These are phyloP conservation scores for Pasiphila rectangulata DNA, from an alignment of 2,888 invertebrate species.

Conservation along the genomic window DNA sequence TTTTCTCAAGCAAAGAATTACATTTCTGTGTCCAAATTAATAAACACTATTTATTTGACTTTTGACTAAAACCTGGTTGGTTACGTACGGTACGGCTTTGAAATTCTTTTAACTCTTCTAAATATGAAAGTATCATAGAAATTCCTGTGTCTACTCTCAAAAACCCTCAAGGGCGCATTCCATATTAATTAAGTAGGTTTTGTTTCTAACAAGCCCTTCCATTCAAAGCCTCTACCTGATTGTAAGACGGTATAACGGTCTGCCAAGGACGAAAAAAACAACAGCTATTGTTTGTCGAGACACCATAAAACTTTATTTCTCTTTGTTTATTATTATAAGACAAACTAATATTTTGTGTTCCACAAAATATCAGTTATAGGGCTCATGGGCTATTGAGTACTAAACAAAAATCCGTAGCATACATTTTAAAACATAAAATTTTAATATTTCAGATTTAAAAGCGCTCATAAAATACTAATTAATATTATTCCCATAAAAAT, in stretches of 20 bases:
- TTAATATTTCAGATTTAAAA: no score
- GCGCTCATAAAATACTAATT: no score
- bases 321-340: slow-evolving; percentile 23
- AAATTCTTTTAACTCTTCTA: no score
- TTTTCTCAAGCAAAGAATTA: no score
- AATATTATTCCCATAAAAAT: no score
- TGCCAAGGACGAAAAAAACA: slow-evolving; percentile 51
- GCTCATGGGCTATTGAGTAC: slow-evolving; percentile 27
- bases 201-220: slow-evolving; percentile 36
- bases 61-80: no score
- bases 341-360: no score
- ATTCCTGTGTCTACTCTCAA: neutral
- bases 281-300: slow-evolving; percentile 58
- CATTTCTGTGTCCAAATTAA: no score
- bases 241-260: slow-evolving; percentile 48
- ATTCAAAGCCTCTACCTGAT: slow-evolving; percentile 54
- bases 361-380: no score
- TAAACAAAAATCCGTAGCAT: slow-evolving; percentile 1
- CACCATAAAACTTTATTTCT: slow-evolving; percentile 48
- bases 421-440: neutral
- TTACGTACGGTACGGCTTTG: no score
- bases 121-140: neutral
- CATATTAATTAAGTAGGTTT: slow-evolving; percentile 10
- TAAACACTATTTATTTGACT: no score
- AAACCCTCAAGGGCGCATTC: slow-evolving; percentile 5